These are phyloP conservation scores for Eupithecia vulgata DNA, from an alignment of 2,888 invertebrate genomes.

Conservation along the genomic window DNA sequence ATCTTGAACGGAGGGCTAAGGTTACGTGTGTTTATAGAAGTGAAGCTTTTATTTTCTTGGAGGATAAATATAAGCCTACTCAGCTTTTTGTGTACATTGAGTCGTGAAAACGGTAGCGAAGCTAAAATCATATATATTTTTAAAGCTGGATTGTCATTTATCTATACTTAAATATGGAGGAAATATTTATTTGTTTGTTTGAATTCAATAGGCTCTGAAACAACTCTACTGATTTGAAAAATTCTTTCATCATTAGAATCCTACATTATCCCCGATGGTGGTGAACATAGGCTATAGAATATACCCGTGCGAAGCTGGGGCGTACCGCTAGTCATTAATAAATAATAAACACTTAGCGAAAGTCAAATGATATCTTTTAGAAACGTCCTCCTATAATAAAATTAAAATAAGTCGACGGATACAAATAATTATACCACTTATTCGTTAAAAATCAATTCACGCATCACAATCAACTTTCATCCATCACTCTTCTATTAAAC, in stretches of 20 bases:
- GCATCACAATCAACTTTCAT: conserved; percentile 65
- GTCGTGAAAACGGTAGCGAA: background rate
- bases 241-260: too few species aligned
- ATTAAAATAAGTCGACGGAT: conserved; percentile 49
- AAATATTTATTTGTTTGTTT: too few species aligned
- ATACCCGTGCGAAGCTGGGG: too few species aligned
- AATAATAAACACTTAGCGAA: conserved; percentile 1
- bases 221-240: too few species aligned
- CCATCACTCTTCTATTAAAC: conserved; percentile 48
- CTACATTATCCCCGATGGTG: too few species aligned
- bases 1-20: conserved; percentile 35
- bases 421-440: conserved; percentile 56
- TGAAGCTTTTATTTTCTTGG: conserved; percentile 15
- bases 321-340: too few species aligned
- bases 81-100: background rate
- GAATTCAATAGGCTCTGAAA: too few species aligned
- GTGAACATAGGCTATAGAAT: too few species aligned
- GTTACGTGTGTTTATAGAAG: conserved; percentile 29
- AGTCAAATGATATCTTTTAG: background rate
- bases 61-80: conserved; percentile 18
- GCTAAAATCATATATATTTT: background rate
- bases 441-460: conserved; percentile 59
- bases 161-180: too few species aligned
- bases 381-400: background rate
- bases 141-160: too few species aligned